phyloP scores from a whole-genome alignment of 2,888 invertebrate genomes.

The Caenorhabditis sinica region DNA sequence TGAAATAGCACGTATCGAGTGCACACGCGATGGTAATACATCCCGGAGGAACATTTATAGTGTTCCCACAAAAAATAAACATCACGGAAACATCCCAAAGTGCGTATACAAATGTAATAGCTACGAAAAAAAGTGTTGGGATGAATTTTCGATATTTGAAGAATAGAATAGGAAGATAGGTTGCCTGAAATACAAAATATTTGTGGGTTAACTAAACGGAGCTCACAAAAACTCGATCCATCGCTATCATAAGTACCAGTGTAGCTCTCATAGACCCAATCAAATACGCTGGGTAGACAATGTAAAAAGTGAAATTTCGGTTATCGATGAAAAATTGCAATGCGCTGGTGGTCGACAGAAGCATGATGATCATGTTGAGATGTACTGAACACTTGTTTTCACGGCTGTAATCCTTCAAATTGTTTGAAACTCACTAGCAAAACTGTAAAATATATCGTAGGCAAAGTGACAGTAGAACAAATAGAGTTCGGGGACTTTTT shows the following conservation, averaged over 20 bases:
- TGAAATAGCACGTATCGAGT: not conserved
- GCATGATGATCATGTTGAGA: not conserved
- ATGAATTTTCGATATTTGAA: not conserved
- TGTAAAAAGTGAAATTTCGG: not conserved
- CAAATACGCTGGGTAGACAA: not conserved
- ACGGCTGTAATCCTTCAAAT: not conserved
- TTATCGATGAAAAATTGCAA: not conserved
- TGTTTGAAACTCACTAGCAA: not conserved
- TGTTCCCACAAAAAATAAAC: not conserved
- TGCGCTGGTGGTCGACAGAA: not conserved
- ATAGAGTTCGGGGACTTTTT: not conserved
- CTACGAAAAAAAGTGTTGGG: not conserved
- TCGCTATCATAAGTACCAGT: not conserved
- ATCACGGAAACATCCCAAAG: not conserved
- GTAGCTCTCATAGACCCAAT: not conserved
- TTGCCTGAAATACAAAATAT: not conserved
- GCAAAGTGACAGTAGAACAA: constrained; percentile 5
- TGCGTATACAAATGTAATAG: not conserved
- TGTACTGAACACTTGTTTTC: not conserved
- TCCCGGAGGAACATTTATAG: not conserved
- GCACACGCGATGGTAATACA: not conserved
- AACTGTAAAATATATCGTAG: not conserved
- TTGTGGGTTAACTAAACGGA: no score
- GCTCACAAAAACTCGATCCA: not conserved
- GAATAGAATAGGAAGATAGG: not conserved